Evolutionary conservation across 64 coral and sea anemone genomes (phyloP).

Genomic region (Actinia equina): DNA sequence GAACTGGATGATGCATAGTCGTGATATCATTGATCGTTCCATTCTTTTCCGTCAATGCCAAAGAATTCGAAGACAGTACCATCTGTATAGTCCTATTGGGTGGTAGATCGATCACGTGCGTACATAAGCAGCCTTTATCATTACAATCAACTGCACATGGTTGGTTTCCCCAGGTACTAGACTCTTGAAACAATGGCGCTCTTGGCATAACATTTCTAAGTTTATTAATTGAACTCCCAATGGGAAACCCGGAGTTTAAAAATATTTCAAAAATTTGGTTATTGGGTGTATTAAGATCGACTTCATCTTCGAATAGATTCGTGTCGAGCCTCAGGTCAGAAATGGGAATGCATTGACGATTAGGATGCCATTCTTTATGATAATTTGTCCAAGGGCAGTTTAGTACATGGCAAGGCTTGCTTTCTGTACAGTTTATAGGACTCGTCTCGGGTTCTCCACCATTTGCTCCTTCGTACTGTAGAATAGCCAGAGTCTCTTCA

Average conservation of each 20-base stretch:
- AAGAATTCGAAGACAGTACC: slow-evolving; percentile 39
- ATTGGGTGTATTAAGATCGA: not conserved
- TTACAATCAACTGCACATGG: slow-evolving; percentile 40
- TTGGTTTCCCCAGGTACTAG: slow-evolving; percentile 41
- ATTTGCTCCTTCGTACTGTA: slow-evolving; percentile 16
- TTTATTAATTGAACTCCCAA: slow-evolving; percentile 46
- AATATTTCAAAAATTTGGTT: slow-evolving; percentile 47
- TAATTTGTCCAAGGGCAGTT: slow-evolving; percentile 65
- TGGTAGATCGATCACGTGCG: slow-evolving; percentile 51
- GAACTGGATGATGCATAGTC: slow-evolving; percentile 49
- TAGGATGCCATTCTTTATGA: slow-evolving; percentile 39
- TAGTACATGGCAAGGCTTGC: slow-evolving; percentile 43
- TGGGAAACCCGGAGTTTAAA: slow-evolving; percentile 46
- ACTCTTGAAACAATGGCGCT: slow-evolving; percentile 57
- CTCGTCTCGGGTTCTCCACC: slow-evolving; percentile 22
- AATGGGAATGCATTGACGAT: slow-evolving; percentile 23
- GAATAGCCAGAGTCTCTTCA: slow-evolving; percentile 6
- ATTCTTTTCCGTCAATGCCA: not conserved
- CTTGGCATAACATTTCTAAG: slow-evolving; percentile 35
- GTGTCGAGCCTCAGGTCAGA: slow-evolving; percentile 35
- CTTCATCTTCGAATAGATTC: not conserved
- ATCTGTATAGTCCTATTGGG: slow-evolving; percentile 59
- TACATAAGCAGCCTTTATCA: slow-evolving; percentile 43
- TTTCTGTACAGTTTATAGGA: slow-evolving; percentile 21
- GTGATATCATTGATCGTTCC: not conserved